Evolutionary conservation across 2,113 vertebrate species (phyloP).

Genomic region (Hyaena hyaena): DNA sequence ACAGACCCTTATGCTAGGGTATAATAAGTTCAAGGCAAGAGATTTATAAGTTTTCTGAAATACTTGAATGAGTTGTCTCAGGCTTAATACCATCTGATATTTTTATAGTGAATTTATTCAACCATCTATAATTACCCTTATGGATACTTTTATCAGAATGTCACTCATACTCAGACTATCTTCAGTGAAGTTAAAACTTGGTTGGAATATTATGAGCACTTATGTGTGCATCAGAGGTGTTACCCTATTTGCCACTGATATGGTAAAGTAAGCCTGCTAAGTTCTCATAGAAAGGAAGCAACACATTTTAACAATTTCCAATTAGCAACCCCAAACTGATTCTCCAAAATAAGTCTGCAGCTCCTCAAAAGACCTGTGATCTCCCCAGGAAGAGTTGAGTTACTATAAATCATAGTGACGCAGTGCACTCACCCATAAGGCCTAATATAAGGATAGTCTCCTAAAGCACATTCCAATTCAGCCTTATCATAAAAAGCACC

Average conservation of each 20-base stretch:
- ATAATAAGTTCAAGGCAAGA: not conserved
- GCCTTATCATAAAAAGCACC: slow-evolving; percentile 73
- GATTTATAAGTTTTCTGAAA: not conserved
- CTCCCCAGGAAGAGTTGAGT: not conserved
- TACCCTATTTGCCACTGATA: slow-evolving; percentile 47
- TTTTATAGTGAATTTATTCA: slow-evolving; percentile 63
- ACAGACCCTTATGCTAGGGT: not conserved
- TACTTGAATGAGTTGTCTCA: not conserved
- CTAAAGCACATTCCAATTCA: slow-evolving; percentile 43
- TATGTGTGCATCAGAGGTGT: slow-evolving; percentile 3
- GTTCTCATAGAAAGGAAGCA: not conserved
- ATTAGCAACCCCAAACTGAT: slow-evolving; percentile 30
- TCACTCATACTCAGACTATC: slow-evolving; percentile 44
- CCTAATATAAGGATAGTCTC: slow-evolving; percentile 10
- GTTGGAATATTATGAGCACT: slow-evolving; percentile 42
- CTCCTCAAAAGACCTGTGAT: slow-evolving; percentile 56
- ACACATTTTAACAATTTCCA: slow-evolving; percentile 64
- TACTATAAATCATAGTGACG: slow-evolving; percentile 71
- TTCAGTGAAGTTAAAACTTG: slow-evolving; percentile 54
- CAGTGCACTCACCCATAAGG: slow-evolving; percentile 62
- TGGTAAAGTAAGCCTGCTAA: not conserved
- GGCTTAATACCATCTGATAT: not conserved
- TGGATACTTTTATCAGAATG: not conserved
- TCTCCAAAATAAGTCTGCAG: slow-evolving; percentile 23
- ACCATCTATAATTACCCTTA: not conserved